Evolutionary conservation across 2,888 invertebrate genomes (phyloP).

Genomic region (Rhingia rostrata): DNA sequence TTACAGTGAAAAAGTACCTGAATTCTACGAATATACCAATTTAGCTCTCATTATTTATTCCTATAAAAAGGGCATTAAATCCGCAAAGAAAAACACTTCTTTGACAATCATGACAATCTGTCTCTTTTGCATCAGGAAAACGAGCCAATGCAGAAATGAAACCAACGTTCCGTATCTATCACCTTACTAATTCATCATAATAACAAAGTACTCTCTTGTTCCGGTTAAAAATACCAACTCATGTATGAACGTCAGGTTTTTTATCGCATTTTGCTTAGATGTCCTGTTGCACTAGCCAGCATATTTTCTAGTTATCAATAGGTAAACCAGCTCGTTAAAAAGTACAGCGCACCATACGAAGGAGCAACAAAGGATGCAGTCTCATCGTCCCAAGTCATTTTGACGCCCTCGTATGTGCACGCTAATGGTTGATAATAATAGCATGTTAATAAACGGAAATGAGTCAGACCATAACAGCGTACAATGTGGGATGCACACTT

Average conservation of each 20-base stretch:
- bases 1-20: too few relatives aligned
- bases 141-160: background rate
- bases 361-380: constrained; percentile 3
- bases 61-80: background rate
- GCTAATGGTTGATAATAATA: constrained; percentile 33
- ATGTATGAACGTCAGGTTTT: background rate
- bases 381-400: background rate
- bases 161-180: background rate
- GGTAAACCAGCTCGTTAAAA: background rate
- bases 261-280: background rate
- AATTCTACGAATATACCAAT: background rate
- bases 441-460: constrained; percentile 51
- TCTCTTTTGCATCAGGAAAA: constrained; percentile 3
- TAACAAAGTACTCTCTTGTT: constrained; percentile 9
- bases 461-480: constrained; percentile 29
- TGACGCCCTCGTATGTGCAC: constrained; percentile 1
- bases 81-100: background rate
- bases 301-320: constrained; percentile 27
- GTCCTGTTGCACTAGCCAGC: constrained; percentile 13
- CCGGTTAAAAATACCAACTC: constrained; percentile 23
- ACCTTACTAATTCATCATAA: background rate
- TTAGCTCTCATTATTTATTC: background rate
- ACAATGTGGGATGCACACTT: background rate
- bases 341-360: background rate
- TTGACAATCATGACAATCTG: background rate